phyloP scores from a whole-genome alignment of 2,113 vertebrate species.

The Nothocercus nigrocapillus region DNA sequence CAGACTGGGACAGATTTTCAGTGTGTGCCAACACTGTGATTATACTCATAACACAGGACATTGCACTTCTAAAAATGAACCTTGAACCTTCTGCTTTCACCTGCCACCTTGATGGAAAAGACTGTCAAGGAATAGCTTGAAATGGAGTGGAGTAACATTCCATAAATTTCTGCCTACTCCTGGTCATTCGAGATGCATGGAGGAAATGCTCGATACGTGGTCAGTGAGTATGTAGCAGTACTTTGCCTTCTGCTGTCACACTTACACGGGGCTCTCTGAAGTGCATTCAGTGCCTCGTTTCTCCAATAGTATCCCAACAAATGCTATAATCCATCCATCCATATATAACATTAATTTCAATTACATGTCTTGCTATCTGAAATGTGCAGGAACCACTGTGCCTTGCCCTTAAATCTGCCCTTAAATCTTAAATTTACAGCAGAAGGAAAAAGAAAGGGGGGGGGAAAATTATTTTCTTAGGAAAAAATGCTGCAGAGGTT shows the following conservation, averaged over 20 bases:
- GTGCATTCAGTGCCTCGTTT: slow-evolving; percentile 36
- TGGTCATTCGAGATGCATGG: neutral
- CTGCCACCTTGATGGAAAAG: neutral
- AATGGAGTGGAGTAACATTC: neutral
- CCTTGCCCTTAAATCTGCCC: slow-evolving; percentile 2
- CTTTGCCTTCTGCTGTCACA: slow-evolving; percentile 20
- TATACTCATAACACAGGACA: neutral
- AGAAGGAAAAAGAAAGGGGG: neutral
- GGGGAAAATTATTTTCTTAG: neutral
- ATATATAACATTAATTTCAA: neutral
- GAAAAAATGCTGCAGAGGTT: neutral
- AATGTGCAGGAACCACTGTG: neutral
- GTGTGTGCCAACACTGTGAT: neutral
- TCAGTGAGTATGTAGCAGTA: neutral
- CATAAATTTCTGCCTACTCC: neutral
- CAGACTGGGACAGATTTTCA: slow-evolving; percentile 20
- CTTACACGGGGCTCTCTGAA: neutral
- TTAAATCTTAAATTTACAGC: slow-evolving; percentile 29
- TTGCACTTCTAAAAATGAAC: neutral
- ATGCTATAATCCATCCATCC: neutral
- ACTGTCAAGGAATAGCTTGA: neutral
- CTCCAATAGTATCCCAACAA: slow-evolving; percentile 11
- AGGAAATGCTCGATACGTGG: neutral
- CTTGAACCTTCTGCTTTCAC: neutral
- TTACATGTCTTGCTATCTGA: neutral